A percentile compares a stretch with the other conserved stretches of the same genome.
phyloP scores from a whole-genome alignment of 2,888 invertebrate species.

The Caenorhabditis sp. region DNA sequence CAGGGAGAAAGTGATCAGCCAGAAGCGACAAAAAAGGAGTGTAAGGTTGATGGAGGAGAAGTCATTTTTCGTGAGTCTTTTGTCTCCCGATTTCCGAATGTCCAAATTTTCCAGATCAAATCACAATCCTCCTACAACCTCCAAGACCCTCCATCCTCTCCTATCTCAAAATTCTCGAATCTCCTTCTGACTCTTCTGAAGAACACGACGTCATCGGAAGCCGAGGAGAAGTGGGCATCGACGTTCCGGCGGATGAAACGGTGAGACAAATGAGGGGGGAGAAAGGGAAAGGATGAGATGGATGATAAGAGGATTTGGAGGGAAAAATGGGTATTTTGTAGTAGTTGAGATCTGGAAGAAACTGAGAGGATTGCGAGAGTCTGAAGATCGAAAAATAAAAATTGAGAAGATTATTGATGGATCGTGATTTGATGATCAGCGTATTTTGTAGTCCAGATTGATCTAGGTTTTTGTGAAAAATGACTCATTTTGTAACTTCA shows the following conservation, averaged over 20 bases:
- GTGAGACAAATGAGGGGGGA: slow-evolving; percentile 8
- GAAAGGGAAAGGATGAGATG: background rate
- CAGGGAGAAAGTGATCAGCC: background rate
- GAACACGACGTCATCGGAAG: slow-evolving; percentile 54
- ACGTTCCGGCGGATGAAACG: slow-evolving; percentile 47
- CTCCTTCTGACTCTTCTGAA: slow-evolving; percentile 49
- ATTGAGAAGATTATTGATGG: slow-evolving; percentile 4
- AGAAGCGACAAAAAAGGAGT: slow-evolving; percentile 35
- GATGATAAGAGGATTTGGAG: background rate
- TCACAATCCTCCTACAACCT: slow-evolving; percentile 25
- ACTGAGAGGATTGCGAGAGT: too few species aligned
- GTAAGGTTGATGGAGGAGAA: slow-evolving; percentile 37
- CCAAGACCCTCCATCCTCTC: slow-evolving; percentile 41
- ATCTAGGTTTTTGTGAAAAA: background rate
- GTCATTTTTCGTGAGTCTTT: slow-evolving; percentile 22
- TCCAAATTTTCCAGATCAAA: slow-evolving; percentile 29
- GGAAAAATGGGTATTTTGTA: slow-evolving; percentile 13
- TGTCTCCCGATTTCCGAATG: background rate
- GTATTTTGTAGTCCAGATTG: background rate
- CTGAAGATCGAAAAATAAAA: background rate
- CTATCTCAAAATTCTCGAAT: slow-evolving; percentile 53
- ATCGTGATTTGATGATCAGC: background rate
- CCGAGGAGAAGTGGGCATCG: slow-evolving; percentile 56
- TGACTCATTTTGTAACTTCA: too few species aligned
- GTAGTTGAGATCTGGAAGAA: background rate